These are phyloP conservation scores for Phataginus tricuspis DNA, from an alignment of 2,797 vertebrate species.

Conservation along the genomic window DNA sequence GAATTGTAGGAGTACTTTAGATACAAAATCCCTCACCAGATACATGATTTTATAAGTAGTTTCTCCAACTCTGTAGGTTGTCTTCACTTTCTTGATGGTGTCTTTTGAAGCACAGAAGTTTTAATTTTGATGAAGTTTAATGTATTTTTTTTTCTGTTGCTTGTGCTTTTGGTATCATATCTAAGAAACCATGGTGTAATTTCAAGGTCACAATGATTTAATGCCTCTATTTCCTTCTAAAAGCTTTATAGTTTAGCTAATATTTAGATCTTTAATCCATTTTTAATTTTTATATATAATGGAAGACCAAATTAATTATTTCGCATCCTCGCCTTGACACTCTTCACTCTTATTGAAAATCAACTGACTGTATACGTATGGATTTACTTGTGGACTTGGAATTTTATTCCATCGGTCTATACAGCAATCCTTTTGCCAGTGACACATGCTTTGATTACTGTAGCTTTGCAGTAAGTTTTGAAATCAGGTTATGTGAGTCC, in stretches of 20 bases:
- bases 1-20: neutral
- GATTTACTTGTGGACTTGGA: neutral
- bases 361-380: neutral
- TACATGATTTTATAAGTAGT: neutral
- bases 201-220: neutral
- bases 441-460: neutral
- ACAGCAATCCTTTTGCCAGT: neutral
- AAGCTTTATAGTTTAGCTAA: neutral
- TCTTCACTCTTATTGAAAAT: neutral
- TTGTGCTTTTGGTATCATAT: neutral
- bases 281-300: neutral
- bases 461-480: neutral
- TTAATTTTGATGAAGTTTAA: neutral
- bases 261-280: neutral
- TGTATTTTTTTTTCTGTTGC: neutral
- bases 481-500: neutral
- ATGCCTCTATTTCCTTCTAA: neutral
- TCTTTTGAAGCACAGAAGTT: neutral
- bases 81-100: neutral
- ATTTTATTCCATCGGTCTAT: neutral
- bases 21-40: neutral
- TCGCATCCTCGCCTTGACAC: neutral
- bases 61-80: neutral
- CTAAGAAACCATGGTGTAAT: neutral
- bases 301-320: neutral